These are phyloP conservation scores for Volucella inflata DNA, from an alignment of 2,888 invertebrate species.

Conservation along the genomic window DNA sequence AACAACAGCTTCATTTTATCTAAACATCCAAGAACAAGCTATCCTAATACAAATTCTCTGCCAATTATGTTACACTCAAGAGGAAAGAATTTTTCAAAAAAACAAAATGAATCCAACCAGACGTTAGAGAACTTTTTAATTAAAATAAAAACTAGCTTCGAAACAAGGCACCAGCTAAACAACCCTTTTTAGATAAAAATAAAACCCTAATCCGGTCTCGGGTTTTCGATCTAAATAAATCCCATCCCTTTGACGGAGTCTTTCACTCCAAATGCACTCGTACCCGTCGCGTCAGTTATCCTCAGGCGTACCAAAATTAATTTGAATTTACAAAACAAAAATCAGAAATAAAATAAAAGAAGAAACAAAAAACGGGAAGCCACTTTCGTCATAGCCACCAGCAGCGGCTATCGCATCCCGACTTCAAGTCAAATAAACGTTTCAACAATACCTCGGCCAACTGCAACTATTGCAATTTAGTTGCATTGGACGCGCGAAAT, in stretches of 20 bases:
- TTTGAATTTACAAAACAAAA: conserved; percentile 52
- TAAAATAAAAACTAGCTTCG: conserved; percentile 69
- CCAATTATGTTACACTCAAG: conserved; percentile 48
- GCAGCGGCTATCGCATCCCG: conserved; percentile 7
- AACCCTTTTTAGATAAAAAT: conserved; percentile 55
- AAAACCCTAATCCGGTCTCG: conserved; percentile 59
- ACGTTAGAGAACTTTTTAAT: conserved; percentile 64
- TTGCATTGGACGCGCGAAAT: conserved; percentile 39
- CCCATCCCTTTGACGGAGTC: conserved; percentile 22
- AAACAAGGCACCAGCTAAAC: conserved; percentile 39
- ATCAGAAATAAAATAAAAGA: neutral
- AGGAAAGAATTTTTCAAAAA: conserved; percentile 15
- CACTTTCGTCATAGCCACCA: neutral
- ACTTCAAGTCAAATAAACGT: conserved; percentile 57
- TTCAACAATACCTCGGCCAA: conserved; percentile 42
- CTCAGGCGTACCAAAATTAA: conserved; percentile 57
- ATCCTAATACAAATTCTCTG: conserved; percentile 18
- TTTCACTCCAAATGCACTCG: conserved; percentile 48
- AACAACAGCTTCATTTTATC: conserved; percentile 24
- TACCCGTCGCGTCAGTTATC: conserved; percentile 6
- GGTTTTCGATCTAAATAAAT: conserved; percentile 34
- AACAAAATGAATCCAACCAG: conserved; percentile 24
- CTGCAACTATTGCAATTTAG: conserved; percentile 68
- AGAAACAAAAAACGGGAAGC: neutral
- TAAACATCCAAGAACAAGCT: neutral